Conservation (phyloP, 2,113 vertebrate genomes). For the Microcebus tavaratra region DNA sequence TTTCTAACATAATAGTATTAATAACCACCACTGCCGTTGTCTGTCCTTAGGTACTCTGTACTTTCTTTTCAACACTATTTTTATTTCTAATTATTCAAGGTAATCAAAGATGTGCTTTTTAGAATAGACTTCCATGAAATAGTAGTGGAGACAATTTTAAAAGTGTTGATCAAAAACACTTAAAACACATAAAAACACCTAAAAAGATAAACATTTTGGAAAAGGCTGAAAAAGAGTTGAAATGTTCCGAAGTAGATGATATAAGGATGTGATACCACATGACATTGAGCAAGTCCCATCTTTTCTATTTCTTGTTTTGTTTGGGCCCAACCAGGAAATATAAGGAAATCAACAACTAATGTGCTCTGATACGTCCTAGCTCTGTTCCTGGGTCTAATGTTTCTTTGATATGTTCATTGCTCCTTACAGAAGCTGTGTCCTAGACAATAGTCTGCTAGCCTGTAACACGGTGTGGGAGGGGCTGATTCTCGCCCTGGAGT, state of each 20-base stretch:
- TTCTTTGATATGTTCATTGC: not conserved
- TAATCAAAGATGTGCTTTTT: not conserved
- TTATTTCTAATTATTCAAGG: constrained; percentile 13
- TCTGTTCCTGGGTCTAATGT: not conserved
- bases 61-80: not conserved
- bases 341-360: not conserved
- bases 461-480: fast-evolving
- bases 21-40: not conserved
- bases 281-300: not conserved
- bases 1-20: not conserved
- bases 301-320: not conserved
- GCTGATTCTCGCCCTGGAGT: fast-evolving
- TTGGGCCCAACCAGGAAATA: not conserved
- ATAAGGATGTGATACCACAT: not conserved
- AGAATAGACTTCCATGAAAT: not conserved
- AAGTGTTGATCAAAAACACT: not conserved
- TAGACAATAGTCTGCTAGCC: not conserved
- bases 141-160: not conserved
- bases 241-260: not conserved
- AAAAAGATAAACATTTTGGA: not conserved
- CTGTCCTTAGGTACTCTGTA: not conserved
- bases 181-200: too few relatives aligned
- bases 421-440: not conserved
- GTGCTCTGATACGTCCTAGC: fast-evolving
- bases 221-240: not conserved